Base-by-base conservation (phyloP, 2,113 vertebrate genomes). In the Gambusia holbrooki region DNA sequence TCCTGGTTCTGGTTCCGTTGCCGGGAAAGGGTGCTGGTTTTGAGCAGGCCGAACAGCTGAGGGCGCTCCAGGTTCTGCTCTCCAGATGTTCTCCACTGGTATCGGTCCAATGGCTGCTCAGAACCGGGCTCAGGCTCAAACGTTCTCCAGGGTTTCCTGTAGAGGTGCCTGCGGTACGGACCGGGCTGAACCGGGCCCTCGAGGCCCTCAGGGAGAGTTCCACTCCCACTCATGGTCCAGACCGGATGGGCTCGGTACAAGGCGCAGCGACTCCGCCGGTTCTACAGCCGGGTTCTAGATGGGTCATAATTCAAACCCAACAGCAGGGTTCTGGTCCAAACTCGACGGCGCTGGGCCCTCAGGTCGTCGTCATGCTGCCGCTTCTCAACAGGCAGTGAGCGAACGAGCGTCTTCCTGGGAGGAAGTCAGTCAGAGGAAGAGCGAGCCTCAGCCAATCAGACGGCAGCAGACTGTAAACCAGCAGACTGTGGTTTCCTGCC, bases 341-440 rank as follows among this genome's bases (percentile, higher is more conserved):
- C 5, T 25, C 9, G 27, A 29, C 4, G 35, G 14, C 32, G n/a
- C 63, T 11, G 66, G 58, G 22, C 8, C 42, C 3, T 69, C 72
- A 15, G 51, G 33, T 54, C 4, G 69, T 30, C 73, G 60, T 74
- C 71, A 73, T 65, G 61, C 62, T 63, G 28, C 42, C 3, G 63
- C 58, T 78, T 76, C 58, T 90, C 76, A 81, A 70, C 74, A 29
- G 15, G 76, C 69, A 76, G 74, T 0, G 22, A 54, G 19, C 19
- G 45, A 42, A 48, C 2, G 32, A 54, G 51, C 2, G 32, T 77
- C 87, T 93, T 93, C 91, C 92, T 93, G 90, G 14, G 71, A 93
- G 93, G 93, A 94, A 94, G 90, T 92, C 5, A 4, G 76, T 2
- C 11, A 54, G 25, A 19, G 5, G 30, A 29, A 71, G 51, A 7